Percentiles rank a stretch among this genome's conserved stretches.
phyloP scores from a whole-genome alignment of 2,797 vertebrate species.

The Gallinago nigripennis region DNA sequence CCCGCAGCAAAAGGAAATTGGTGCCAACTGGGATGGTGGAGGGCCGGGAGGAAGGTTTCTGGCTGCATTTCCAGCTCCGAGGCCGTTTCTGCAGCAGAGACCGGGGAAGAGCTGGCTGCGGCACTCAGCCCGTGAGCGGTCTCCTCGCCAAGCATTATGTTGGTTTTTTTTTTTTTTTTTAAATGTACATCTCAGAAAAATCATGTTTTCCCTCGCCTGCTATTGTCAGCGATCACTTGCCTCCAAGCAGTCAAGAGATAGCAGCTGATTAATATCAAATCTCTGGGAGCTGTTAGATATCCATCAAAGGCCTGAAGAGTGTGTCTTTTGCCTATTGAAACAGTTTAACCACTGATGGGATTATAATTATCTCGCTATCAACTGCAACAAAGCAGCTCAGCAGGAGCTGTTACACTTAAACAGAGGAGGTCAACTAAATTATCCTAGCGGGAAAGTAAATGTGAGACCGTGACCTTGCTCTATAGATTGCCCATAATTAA shows the following conservation, averaged over 20 bases:
- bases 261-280: background rate
- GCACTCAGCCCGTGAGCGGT: accelerated
- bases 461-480: background rate
- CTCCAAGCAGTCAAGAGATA: background rate
- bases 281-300: background rate
- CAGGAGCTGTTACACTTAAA: slow-evolving; percentile 20
- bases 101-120: background rate
- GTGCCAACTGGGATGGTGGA: accelerated
- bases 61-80: background rate
- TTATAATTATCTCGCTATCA: slow-evolving; percentile 58
- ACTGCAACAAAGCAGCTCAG: slow-evolving; percentile 48
- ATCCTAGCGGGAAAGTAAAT: background rate
- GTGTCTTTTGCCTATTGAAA: slow-evolving; percentile 19
- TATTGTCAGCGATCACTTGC: background rate
- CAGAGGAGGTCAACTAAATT: slow-evolving; percentile 20
- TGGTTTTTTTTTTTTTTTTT: background rate
- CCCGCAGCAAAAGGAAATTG: background rate
- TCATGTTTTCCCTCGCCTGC: background rate
- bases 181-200: background rate
- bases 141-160: background rate
- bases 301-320: slow-evolving; percentile 41
- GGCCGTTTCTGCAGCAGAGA: accelerated
- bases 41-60: background rate
- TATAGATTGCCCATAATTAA: background rate
- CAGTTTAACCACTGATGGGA: slow-evolving; percentile 53